Percentiles rank a stretch among this genome's conserved stretches.
phyloP scores from a whole-genome alignment of 2,113 vertebrate genomes.

The Microtus ochrogaster region DNA sequence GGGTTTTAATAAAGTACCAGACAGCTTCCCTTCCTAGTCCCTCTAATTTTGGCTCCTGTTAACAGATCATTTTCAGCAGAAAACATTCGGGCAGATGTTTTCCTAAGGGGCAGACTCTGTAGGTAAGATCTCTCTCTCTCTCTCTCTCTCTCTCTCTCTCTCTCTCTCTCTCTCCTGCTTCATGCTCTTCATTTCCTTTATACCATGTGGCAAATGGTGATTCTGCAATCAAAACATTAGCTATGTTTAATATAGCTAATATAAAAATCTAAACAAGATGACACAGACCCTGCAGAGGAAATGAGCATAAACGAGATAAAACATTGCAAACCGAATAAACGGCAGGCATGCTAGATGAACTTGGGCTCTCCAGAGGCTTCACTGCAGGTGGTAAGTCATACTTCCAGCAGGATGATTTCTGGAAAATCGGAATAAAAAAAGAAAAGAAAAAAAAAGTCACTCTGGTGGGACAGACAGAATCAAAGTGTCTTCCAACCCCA shows the following conservation, averaged over 20 bases:
- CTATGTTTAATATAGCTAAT: neutral
- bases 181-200: conserved; percentile 34
- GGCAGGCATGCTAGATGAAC: neutral
- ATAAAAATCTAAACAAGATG: conserved; percentile 26
- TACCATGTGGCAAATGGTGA: neutral
- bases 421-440: neutral
- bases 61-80: conserved; percentile 80
- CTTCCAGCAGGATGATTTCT: neutral
- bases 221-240: neutral
- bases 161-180: neutral
- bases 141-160: neutral
- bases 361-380: neutral
- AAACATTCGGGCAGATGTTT: conserved; percentile 86
- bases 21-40: conserved; percentile 39
- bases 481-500: conserved; percentile 36
- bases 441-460: neutral
- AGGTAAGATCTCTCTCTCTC: conserved; percentile 79
- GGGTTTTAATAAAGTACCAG: neutral
- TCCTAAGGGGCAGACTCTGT: conserved; percentile 83
- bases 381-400: neutral
- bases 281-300: neutral
- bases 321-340: neutral
- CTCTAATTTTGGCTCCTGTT: conserved; percentile 78
- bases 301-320: neutral
- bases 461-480: conserved; percentile 38